Evolutionary conservation across 2,797 vertebrate species (phyloP), one percentile per base, ranked within the genome.

Genomic region (Psittacula echo): DNA sequence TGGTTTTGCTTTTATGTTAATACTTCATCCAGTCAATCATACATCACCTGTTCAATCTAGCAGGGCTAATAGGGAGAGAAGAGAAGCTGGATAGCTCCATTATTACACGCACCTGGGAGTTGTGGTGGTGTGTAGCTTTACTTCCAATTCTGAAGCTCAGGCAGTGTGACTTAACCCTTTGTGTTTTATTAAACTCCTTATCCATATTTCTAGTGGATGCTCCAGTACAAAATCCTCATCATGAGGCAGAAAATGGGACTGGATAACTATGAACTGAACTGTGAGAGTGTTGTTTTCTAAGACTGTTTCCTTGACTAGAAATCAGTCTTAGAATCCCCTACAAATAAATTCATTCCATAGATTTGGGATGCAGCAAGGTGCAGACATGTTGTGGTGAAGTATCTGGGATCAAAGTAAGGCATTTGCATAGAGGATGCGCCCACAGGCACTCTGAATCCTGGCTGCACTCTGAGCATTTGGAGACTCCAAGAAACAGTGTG

Each of bases 391-490:
- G 6, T 1, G 2, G n/a, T 60, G 58, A 47, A 18, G 39, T 66
- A 34, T 65, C 34, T 75, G 62, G 48, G 37, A 61, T 85, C 15
- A 89, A 72, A 61, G 76, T 29, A 68, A 84, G 45, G 29, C 7
- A 2, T 72, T 24, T 70, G 30, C 12, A 5, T 82, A 56, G 77
- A 75, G 42, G 18, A 37, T 26, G 23, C 71, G 45, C 34, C 41
- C 21, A 13, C 24, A 51, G 60, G 9, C 24, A 48, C 32, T n/a
- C n/a, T 85, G 60, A 70, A 60, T 84, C 44, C 22, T 79, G 32
- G 30, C 45, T 86, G 20, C 32, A 56, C 61, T 77, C 45, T 0
- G 7, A 71, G 48, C 1, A 2, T 20, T 32, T 2, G 2, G 37
- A 66, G 50, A 20, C 47, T 82, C 16, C 34, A 37, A 77, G 48